Base-by-base conservation (phyloP, 2,113 vertebrate species). In the Apistogramma diplotaenia region DNA sequence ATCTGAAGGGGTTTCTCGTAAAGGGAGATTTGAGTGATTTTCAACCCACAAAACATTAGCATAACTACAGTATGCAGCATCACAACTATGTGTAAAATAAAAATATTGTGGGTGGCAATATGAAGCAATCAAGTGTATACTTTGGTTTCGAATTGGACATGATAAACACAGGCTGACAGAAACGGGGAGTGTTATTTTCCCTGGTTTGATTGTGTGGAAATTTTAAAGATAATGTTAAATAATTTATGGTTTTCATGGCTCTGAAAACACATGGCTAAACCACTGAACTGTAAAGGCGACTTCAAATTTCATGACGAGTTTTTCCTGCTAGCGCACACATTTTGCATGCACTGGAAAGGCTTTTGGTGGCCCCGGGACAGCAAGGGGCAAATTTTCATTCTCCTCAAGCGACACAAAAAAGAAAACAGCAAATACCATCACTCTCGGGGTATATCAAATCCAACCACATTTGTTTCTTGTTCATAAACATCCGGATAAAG, bases 391-490 rank as follows among this genome's bases (percentile, higher is more conserved):
- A 8, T 65, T 74, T 40, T 57, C 21, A 23, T 51, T 60, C 11
- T 43, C 12, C 13, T 21, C 18, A 74, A 61, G 49, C 23, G 3
- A 61, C 51, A 65, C 54, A 54, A 78, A 78, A 76, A 65, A 54
- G 76, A 78, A 76, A 65, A 31, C 58, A 37, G 35, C 37, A 85
- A 88, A 81, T 70, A 29, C 91, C 90, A 82, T 89, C 89, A 88
- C 89, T 89, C 81, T 77, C 19, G 4, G 76, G 70, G 65, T 53
- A 65, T 27, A 73, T 43, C 58, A 55, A 2, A 49, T 13, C 76
- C 73, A 61, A 58, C 73, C 33, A 1, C 75, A 88, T 86, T 84
- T 89, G 83, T 82, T 92, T 85, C 83, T 62, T 85, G 82, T 89
- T 89, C 81, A 78, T 74, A 87, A 89, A 91, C 82, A 84, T 49